These are phyloP conservation scores for Helicoverpa assulta DNA, from an alignment of 2,888 invertebrate genomes.

Conservation along the genomic window DNA sequence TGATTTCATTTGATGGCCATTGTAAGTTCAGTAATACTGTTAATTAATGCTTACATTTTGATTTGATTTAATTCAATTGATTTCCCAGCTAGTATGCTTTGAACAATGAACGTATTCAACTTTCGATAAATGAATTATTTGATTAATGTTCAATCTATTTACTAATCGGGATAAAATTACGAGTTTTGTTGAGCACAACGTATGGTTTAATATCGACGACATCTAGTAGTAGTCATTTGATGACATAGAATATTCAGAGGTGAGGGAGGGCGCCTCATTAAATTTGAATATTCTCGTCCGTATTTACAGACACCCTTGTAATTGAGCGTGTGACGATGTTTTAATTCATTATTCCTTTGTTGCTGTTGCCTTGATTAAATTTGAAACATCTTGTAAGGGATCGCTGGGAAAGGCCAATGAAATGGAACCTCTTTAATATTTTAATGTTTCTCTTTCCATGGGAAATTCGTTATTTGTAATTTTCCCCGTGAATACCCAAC, in stretches of 20 bases:
- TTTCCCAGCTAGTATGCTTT: background rate
- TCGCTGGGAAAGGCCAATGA: conserved; percentile 24
- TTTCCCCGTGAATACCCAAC: background rate
- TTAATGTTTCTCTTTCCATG: conserved; percentile 25
- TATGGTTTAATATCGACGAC: conserved; percentile 37
- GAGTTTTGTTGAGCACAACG: conserved; percentile 1
- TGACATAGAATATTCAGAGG: conserved; percentile 59
- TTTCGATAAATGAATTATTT: background rate
- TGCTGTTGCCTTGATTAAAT: conserved; percentile 56
- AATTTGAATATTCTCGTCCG: conserved; percentile 64
- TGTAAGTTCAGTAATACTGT: conserved; percentile 3
- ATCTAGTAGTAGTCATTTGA: conserved; percentile 45
- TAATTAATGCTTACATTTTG: conserved; percentile 3
- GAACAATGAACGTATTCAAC: background rate
- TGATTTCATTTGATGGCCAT: conserved; percentile 17
- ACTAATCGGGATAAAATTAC: background rate
- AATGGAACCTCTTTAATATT: conserved; percentile 22
- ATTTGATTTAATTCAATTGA: background rate
- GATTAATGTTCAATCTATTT: background rate
- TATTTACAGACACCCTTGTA: conserved; percentile 62
- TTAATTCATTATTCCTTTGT: conserved; percentile 59
- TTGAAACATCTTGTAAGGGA: conserved; percentile 53
- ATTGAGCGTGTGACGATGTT: conserved; percentile 61
- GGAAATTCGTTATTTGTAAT: conserved; percentile 3
- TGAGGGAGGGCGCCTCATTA: conserved; percentile 54